Conservation (phyloP, 2,797 vertebrate genomes). For the Pogonophryne albipinna region DNA sequence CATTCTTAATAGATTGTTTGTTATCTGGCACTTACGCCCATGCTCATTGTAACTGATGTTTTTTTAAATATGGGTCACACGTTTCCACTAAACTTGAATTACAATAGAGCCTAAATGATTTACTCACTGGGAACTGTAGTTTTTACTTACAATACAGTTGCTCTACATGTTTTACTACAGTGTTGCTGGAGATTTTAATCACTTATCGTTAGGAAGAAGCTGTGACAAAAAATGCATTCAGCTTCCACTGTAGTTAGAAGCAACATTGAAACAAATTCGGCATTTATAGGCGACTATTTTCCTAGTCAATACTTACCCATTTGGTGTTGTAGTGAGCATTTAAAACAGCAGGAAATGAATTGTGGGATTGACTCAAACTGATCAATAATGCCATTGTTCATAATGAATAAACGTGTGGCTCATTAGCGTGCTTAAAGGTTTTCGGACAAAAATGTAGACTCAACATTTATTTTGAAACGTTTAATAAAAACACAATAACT, state of each 20-base stretch:
- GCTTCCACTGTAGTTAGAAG: no score
- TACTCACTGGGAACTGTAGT: background rate
- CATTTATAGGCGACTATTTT: background rate
- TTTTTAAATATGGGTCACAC: background rate
- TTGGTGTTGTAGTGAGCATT: background rate
- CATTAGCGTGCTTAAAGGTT: background rate
- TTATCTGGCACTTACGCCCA: background rate
- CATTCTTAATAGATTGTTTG: background rate
- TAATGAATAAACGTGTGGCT: background rate
- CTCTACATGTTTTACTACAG: no score
- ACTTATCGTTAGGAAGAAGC: no score
- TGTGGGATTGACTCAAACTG: no score
- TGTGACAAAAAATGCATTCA: no score
- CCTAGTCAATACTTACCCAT: background rate
- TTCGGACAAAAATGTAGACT: no score
- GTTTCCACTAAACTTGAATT: background rate
- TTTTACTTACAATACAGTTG: background rate
- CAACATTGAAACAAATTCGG: background rate
- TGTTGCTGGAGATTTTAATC: no score
- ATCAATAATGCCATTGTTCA: no score
- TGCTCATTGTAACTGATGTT: background rate
- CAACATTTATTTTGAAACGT: no score
- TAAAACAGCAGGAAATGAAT: background rate
- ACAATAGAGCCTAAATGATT: background rate
- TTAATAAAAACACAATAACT: no score